Evolutionary conservation across 2,797 vertebrate genomes (phyloP).

Genomic region (Gouania willdenowi): DNA sequence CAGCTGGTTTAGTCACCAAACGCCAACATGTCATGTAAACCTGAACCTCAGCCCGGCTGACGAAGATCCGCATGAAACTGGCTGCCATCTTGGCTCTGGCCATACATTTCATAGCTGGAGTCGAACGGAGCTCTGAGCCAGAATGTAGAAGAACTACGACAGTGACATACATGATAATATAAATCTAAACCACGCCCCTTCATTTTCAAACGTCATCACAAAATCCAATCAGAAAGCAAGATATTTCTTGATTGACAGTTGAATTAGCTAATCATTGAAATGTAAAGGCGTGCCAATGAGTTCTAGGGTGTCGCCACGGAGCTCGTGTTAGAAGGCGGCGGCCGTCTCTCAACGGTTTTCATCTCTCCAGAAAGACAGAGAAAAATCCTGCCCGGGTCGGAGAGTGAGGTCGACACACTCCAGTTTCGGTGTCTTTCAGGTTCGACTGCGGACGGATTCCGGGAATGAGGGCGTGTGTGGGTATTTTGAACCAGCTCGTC

Average conservation of each 20-base stretch:
- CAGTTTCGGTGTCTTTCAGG: constrained; percentile 6
- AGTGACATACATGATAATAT: constrained; percentile 61
- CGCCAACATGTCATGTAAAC: constrained; percentile 42
- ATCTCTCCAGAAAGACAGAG: constrained; percentile 36
- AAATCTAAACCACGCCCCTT: constrained; percentile 39
- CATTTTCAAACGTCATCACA: background rate
- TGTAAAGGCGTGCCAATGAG: constrained; percentile 43
- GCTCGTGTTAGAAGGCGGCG: constrained; percentile 82
- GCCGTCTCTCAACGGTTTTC: constrained; percentile 72
- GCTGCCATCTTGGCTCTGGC: constrained; percentile 56
- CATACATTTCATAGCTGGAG: background rate
- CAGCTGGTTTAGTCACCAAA: constrained; percentile 68
- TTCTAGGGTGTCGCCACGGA: constrained; percentile 75
- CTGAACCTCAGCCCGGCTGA: constrained; percentile 20
- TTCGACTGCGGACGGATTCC: constrained; percentile 36
- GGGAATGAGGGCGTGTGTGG: constrained; percentile 73
- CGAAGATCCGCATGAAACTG: constrained; percentile 34
- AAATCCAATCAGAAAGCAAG: background rate
- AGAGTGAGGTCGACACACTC: constrained; percentile 19
- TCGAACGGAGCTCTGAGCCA: constrained; percentile 34
- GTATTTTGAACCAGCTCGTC: constrained; percentile 75
- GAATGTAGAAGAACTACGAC: constrained; percentile 46
- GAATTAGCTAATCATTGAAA: constrained; percentile 30
- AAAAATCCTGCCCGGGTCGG: constrained; percentile 20
- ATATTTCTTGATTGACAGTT: background rate